These are phyloP conservation scores for Aricia agestis DNA, from an alignment of 1,140 invertebrate genomes.

Conservation along the genomic window DNA sequence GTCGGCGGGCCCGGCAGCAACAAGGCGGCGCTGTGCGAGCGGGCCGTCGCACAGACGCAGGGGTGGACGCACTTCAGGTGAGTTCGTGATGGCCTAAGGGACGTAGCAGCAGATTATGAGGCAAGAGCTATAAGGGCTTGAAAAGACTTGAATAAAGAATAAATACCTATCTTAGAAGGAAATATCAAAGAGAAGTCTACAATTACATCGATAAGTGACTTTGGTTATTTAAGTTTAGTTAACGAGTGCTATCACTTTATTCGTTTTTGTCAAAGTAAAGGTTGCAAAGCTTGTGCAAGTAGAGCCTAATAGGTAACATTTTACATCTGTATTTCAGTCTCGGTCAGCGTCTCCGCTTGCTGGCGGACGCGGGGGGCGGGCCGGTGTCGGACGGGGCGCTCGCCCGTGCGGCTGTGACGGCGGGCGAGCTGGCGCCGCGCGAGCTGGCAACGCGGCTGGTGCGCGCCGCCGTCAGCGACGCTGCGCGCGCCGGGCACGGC, in stretches of 20 bases:
- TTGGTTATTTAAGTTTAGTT: too few species aligned
- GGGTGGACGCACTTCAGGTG: constrained; percentile 86
- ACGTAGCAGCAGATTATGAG: too few species aligned
- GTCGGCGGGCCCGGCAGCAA: constrained; percentile 89
- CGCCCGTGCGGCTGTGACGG: constrained; percentile 80
- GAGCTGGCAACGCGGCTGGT: constrained; percentile 82
- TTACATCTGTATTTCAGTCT: constrained; percentile 68
- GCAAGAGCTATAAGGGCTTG: too few species aligned
- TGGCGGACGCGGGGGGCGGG: constrained; percentile 79
- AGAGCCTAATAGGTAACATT: too few species aligned
- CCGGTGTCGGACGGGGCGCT: constrained; percentile 76
- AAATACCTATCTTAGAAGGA: too few species aligned
- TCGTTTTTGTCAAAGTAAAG: too few species aligned
- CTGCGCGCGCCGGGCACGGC: constrained; percentile 71
- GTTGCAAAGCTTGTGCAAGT: too few species aligned
- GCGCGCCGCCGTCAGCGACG: constrained; percentile 74
- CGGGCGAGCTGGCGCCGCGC: constrained; percentile 88
- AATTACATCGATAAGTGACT: too few species aligned
- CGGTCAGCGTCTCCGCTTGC: constrained; percentile 81
- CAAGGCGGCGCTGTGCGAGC: constrained; percentile 83
- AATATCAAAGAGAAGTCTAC: too few species aligned
- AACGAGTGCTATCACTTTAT: background rate
- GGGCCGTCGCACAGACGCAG: constrained; percentile 79
- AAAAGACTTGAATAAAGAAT: too few species aligned
- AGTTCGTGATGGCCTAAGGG: background rate